Conservation (phyloP, 2,113 vertebrate genomes). For the Coptodon bakossiorum region DNA sequence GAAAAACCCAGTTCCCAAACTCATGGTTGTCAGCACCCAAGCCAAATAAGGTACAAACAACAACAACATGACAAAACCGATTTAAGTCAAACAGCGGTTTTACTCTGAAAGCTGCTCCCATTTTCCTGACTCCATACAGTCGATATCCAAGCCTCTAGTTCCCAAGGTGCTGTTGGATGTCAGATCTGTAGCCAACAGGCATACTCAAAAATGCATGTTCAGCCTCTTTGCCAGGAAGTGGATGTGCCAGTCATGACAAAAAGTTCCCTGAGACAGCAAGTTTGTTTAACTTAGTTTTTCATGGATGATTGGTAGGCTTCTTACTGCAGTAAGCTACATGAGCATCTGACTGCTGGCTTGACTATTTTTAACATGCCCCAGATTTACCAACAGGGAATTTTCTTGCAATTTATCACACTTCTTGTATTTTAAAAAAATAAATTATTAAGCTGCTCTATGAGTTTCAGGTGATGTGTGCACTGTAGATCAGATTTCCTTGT, state of each 20-base stretch:
- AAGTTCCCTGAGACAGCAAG: conserved; percentile 58
- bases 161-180: conserved; percentile 53
- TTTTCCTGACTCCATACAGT: conserved; percentile 34
- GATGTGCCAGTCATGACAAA: conserved; percentile 53
- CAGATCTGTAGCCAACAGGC: conserved; percentile 53
- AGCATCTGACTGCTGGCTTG: conserved; percentile 30
- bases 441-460: background rate
- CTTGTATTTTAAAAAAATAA: background rate
- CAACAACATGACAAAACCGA: conserved; percentile 45
- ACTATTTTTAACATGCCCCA: conserved; percentile 43
- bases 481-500: background rate
- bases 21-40: conserved; percentile 13
- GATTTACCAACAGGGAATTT: conserved; percentile 21
- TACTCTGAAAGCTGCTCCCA: conserved; percentile 5
- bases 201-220: conserved; percentile 64
- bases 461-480: background rate
- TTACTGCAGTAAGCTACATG: conserved; percentile 17
- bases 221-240: conserved; percentile 51
- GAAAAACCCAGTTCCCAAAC: background rate
- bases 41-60: conserved; percentile 30
- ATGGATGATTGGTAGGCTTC: conserved; percentile 39
- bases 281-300: conserved; percentile 52
- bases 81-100: conserved; percentile 44
- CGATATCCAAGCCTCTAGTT: conserved; percentile 24
- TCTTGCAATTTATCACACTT: background rate